Evolutionary conservation across 2,113 vertebrate genomes (phyloP), one percentile per base, ranked within the genome.

Genomic region (Anoplopoma fimbria): DNA sequence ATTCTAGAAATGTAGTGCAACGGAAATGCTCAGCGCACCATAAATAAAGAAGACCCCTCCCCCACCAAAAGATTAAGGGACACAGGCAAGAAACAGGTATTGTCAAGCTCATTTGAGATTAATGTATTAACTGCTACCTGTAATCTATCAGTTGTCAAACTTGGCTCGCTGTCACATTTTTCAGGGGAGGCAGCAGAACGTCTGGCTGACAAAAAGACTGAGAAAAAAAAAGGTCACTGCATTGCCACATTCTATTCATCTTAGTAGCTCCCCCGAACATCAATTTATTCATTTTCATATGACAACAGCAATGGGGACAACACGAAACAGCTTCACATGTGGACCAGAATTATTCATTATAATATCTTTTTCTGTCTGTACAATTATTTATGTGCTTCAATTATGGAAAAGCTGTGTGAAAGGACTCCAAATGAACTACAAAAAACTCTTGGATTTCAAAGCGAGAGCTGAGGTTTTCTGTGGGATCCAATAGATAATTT

Each of bases 361-460:
- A 68, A 88, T 89, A 77, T 86, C 25, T 45, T 57, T 91, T 89
- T 88, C 89, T 83, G 67, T 90, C 78, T 90, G 82, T 85, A 91
- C 76, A 88, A 92, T 93, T 92, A 92, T 93, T 89, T 82, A 91
- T 91, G 83, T 58, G 75, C 78, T 90, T 92, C 53, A 91, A 92
- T 91, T 88, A 93, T 93, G 71, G 70, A 93, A 71, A 83, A 68
- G 68, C 45, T 42, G 53, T 47, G 86, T 85, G 86, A 89, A 87
- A 81, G 49, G 73, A 80, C 75, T 82, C 49, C 14, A 64, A 47
- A 87, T 60, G 80, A 79, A 88, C 84, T 65, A 65, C 38, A 63
- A 40, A 87, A 60, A 80, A 51, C 76, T 80, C 75, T 77, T 55
- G 42, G 65, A 79, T 89, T 90, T 86, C 84, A 85, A 74, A 89